These are phyloP conservation scores for Cheilosia pagana DNA, from an alignment of 2,888 invertebrate species.

Conservation along the genomic window DNA sequence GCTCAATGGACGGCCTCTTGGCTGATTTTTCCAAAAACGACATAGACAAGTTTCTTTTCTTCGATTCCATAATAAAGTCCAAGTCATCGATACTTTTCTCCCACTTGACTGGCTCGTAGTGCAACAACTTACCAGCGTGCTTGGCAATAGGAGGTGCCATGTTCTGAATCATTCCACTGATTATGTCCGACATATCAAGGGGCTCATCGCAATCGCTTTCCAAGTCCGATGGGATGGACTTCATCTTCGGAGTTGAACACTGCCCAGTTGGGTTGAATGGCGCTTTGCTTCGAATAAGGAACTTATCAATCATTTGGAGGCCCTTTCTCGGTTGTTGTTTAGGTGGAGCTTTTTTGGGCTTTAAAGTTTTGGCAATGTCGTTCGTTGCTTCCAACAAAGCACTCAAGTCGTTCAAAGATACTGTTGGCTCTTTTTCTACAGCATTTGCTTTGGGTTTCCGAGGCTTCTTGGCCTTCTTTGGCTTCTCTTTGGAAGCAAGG, in stretches of 20 bases:
- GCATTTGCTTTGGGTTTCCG: conserved; percentile 78
- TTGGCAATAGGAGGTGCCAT: conserved; percentile 76
- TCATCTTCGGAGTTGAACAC: conserved; percentile 81
- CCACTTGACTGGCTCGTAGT: conserved; percentile 77
- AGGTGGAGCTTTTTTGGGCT: conserved; percentile 79
- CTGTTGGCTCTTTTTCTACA: conserved; percentile 76
- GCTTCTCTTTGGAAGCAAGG: conserved; percentile 85
- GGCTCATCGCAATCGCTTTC: conserved; percentile 83
- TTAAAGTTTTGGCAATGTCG: conserved; percentile 78
- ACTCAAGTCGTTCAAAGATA: conserved; percentile 77
- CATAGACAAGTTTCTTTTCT: conserved; percentile 77
- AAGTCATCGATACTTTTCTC: conserved; percentile 77
- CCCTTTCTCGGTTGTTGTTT: conserved; percentile 78
- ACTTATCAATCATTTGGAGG: conserved; percentile 81
- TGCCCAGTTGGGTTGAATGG: conserved; percentile 49
- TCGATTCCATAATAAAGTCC: conserved; percentile 74
- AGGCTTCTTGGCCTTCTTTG: conserved; percentile 83
- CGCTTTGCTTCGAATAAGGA: conserved; percentile 76
- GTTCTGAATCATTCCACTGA: conserved; percentile 84
- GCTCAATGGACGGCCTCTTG: conserved; percentile 77
- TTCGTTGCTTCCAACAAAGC: conserved; percentile 77
- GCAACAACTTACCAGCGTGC: conserved; percentile 78
- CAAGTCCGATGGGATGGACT: conserved; percentile 79
- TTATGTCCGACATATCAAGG: conserved; percentile 84
- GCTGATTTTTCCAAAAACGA: conserved; percentile 61